Evolutionary conservation across 2,113 vertebrate genomes (phyloP), one percentile per base, ranked within the genome.

Genomic region (Rhinolophus sinicus): DNA sequence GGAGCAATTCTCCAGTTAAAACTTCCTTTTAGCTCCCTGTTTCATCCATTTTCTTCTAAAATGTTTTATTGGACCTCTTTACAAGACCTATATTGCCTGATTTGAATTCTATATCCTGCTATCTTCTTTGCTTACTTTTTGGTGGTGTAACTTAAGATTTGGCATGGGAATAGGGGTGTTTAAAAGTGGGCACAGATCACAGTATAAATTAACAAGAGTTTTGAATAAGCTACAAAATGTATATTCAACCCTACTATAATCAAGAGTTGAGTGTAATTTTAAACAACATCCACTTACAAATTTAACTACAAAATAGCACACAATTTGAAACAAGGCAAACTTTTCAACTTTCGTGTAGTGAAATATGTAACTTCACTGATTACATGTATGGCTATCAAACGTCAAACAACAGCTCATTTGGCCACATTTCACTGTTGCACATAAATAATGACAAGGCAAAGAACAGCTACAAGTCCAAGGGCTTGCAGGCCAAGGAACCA

Each of bases 401-500:
- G 30, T 83, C 77, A 95, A 86, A 64, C 15, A 24, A 88, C 64
- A n/a, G 67, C 40, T 95, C 77, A 95, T 54, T 62, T 18, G 7
- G 60, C 47, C 82, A 58, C 84, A 95, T 88, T 65, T 98, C 98
- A 99, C 97, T 99, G 99, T 95, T 99, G 99, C 87, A 99, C 99
- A 97, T 99, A 99, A 99, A 99, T 99, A 98, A 99, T 99, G 95
- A 99, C 99, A 97, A 99, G 99, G 98, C 99, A 99, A 95, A 99
- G 98, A 93, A 99, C 99, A 97, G 99, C 99, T 93, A 99, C 99
- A 13, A 99, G 99, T 92, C 99, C 99, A 83, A 99, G 98, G 54
- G 99, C 99, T 98, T 99, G 99, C 24, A 99, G 98, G 19, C 99
- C 99, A 77, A 99, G 99, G 97, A 99, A 99, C 99, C 99, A 99